phyloP scores from a whole-genome alignment of 2,113 vertebrate species.

The Alexandromys fortis region DNA sequence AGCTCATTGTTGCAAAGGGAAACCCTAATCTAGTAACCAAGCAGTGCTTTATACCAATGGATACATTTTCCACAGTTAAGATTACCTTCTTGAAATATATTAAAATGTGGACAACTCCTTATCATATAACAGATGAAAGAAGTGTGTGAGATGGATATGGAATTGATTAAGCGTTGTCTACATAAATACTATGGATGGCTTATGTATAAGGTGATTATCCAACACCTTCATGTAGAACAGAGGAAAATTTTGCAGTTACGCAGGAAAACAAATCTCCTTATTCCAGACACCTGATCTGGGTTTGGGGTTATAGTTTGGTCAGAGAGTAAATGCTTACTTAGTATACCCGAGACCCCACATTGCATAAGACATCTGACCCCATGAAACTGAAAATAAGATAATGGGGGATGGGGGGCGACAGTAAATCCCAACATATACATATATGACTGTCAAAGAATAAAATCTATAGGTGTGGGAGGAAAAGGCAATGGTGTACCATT shows the following conservation, averaged over 20 bases:
- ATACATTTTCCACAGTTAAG: background rate
- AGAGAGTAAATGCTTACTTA: background rate
- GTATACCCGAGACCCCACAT: background rate
- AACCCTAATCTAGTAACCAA: background rate
- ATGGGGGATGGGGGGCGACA: background rate
- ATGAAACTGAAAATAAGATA: background rate
- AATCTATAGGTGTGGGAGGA: background rate
- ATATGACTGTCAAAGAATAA: background rate
- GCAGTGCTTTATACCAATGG: slow-evolving; percentile 6
- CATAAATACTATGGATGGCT: background rate
- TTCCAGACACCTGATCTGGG: background rate
- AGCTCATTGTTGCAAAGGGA: slow-evolving; percentile 22
- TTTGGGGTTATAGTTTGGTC: background rate
- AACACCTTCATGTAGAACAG: background rate
- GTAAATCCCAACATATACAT: background rate
- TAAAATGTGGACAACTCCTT: slow-evolving; percentile 38
- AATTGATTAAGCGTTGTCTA: background rate
- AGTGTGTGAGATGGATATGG: background rate
- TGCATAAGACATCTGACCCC: background rate
- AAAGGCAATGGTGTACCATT: background rate
- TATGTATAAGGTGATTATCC: background rate
- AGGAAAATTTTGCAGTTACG: background rate
- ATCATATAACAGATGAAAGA: background rate
- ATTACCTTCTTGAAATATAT: slow-evolving; percentile 12
- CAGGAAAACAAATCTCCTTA: slow-evolving; percentile 9